phyloP scores from a whole-genome alignment of 2,888 invertebrate species.

The Galeruca laticollis region DNA sequence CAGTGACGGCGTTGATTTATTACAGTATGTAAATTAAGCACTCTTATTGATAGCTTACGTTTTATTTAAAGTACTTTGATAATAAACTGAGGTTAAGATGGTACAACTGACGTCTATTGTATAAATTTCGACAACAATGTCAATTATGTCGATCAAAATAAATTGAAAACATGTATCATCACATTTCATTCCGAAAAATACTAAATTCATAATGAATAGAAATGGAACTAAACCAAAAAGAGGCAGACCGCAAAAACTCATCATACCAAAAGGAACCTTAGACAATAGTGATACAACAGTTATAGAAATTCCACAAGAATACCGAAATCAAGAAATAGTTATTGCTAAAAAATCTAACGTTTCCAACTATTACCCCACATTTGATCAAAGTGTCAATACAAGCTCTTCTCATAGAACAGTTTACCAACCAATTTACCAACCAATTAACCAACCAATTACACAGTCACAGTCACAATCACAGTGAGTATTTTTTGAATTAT shows the following conservation, averaged over 20 bases:
- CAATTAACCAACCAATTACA: too few relatives aligned
- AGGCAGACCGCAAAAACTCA: slow-evolving; percentile 52
- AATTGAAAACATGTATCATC: neutral
- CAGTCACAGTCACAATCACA: too few relatives aligned
- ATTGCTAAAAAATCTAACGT: slow-evolving; percentile 51
- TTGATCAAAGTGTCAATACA: neutral
- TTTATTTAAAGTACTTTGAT: too few relatives aligned
- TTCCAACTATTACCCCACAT: neutral
- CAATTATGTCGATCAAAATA: neutral
- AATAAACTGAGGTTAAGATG: too few relatives aligned
- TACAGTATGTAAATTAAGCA: too few relatives aligned
- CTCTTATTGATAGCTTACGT: too few relatives aligned
- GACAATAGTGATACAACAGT: slow-evolving; percentile 59
- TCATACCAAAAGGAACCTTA: slow-evolving; percentile 59
- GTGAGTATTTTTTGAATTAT: too few relatives aligned
- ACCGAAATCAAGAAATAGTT: slow-evolving; percentile 56
- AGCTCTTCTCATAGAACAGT: neutral
- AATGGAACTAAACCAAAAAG: slow-evolving; percentile 24
- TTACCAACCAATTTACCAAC: neutral
- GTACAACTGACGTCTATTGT: neutral
- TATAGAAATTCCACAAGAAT: slow-evolving; percentile 58
- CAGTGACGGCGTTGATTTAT: too few relatives aligned
- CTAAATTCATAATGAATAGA: slow-evolving; percentile 39
- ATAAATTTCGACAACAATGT: neutral
- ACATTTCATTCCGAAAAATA: slow-evolving; percentile 10